Evolutionary conservation across 2,797 vertebrate genomes (phyloP).

Genomic region (Pangasius larnaudii): DNA sequence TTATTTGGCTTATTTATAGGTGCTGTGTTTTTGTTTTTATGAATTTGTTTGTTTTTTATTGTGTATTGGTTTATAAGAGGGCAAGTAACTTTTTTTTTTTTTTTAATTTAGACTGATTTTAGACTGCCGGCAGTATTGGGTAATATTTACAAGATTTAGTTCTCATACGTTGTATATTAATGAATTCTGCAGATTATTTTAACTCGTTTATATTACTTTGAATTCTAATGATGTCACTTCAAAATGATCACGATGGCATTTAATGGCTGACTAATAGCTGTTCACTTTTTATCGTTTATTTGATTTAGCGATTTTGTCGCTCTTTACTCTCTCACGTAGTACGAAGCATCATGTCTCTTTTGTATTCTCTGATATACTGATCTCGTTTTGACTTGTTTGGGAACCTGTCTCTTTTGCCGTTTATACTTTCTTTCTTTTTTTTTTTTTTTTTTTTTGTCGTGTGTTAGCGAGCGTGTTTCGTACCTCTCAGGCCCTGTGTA

Average conservation of each 20-base stretch:
- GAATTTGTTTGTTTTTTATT: constrained; percentile 74
- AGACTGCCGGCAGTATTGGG: constrained; percentile 97
- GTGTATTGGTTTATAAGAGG: constrained; percentile 88
- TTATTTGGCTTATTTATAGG: constrained; percentile 96
- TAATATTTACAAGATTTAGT: constrained; percentile 91
- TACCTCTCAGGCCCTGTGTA: constrained; percentile 38
- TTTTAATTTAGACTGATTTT: constrained; percentile 83
- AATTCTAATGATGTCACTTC: constrained; percentile 69
- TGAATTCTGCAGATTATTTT: constrained; percentile 78
- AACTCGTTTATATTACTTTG: constrained; percentile 90
- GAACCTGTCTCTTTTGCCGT: neutral
- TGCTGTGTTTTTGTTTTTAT: constrained; percentile 86
- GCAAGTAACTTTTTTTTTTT: constrained; percentile 84
- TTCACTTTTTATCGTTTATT: constrained; percentile 64
- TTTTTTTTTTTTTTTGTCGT: neutral
- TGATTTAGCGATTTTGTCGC: constrained; percentile 59
- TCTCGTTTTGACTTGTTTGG: neutral
- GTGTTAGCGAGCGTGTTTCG: constrained; percentile 29
- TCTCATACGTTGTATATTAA: constrained; percentile 91
- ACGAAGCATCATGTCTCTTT: constrained; percentile 65
- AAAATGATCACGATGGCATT: constrained; percentile 82
- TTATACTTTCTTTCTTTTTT: neutral
- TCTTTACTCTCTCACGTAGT: constrained; percentile 64
- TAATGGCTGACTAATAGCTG: constrained; percentile 64
- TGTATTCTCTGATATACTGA: constrained; percentile 10